Evolutionary conservation across 2,113 vertebrate genomes (phyloP).

Genomic region (Helogale parvula): DNA sequence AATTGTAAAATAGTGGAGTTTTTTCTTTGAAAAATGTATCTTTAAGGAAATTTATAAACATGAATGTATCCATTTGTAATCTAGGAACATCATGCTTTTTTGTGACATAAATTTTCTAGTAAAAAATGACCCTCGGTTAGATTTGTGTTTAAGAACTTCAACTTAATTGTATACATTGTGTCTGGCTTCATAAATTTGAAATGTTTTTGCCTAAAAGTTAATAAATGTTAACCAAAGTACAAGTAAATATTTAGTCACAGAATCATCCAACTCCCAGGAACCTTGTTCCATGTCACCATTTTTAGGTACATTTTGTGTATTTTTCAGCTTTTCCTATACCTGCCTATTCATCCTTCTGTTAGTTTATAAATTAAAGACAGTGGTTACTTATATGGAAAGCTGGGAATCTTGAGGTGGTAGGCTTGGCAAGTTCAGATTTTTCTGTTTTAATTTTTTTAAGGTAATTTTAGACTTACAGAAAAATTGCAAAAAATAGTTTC

Average conservation of each 20-base stretch:
- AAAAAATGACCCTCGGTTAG: not conserved
- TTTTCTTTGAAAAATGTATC: not conserved
- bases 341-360: not conserved
- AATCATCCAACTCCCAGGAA: not conserved
- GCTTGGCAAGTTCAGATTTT: not conserved
- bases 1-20: not conserved
- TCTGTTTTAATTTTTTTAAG: not conserved
- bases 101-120: not conserved
- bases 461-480: not conserved
- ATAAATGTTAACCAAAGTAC: not conserved
- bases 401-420: not conserved
- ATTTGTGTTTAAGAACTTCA: not conserved
- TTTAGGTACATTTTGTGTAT: not conserved
- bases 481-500: not conserved
- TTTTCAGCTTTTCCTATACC: not conserved
- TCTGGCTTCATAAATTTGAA: not conserved
- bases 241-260: not conserved
- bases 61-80: not conserved
- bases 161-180: not conserved
- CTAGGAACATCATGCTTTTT: not conserved
- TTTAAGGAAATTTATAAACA: not conserved
- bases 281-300: not conserved
- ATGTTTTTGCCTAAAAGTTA: constrained; percentile 26
- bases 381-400: not conserved
- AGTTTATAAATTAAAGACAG: not conserved